Base-by-base conservation (phyloP, 2,888 invertebrate species). In the Caenorhabditis zanzibari region DNA sequence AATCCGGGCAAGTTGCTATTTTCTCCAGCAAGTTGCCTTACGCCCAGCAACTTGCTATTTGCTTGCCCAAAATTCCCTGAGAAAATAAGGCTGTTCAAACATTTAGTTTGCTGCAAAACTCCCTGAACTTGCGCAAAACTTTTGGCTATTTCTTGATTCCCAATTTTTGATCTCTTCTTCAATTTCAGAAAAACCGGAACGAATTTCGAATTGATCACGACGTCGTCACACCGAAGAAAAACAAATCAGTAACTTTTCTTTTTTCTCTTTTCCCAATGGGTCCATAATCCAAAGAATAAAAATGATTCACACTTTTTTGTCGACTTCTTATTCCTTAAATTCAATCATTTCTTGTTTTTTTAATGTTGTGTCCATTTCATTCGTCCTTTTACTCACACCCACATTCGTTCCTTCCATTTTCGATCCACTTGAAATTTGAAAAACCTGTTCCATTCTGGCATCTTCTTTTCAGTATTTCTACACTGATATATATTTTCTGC, bases 181-280 rank as follows among this genome's bases (percentile, higher is more conserved):
- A 58, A 35, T 76, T 76, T 69, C 76, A 76, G 76, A 59, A 69
- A 76, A 76, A 69, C 76, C 76, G 76, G 69, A 76, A 24, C 49
- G 32, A n/a, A 2, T 61, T 38, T 35, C 52, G 2, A 35, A 22
- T 47, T 14, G 47, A 47, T 47, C 47, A 5, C 35, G 7, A 52
- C 44, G 26, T 28, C 44, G 32, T 32, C 28, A 56, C 49, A 47
- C 22, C 22, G 16, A 52, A 73, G 19, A 35, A 52, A 44, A 28
- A 19, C 47, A 19, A n/a, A 9, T 19, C n/a, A 19, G n/a, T 19
- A 4, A 16, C 44, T 44, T 28, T 47, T 26, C 16, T 24, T 54
- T 26, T 69, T 56, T 49, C n/a, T 56, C 71, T n/a, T 22, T n/a
- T 19, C 19, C 16, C 35, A 16, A 26, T 22, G 61, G 19, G 19